Evolutionary conservation across 2,797 vertebrate species (phyloP), one percentile per base, ranked within the genome.

Genomic region (Cyprinodon diabolis): DNA sequence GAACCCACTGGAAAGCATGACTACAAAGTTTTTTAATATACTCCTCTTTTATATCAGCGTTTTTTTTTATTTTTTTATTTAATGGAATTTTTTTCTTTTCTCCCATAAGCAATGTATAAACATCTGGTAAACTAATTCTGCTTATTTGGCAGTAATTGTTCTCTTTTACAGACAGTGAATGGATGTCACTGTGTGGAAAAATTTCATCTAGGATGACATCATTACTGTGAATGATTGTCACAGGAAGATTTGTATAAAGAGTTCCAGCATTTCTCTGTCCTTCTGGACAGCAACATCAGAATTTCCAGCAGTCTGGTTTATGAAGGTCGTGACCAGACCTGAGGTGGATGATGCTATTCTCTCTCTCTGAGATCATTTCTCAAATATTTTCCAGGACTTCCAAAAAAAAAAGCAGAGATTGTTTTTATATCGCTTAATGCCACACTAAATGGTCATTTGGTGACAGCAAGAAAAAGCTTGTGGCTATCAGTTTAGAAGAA

Each of bases 71-170:
- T 30, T 30, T 70, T 48, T 74, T 58, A 65, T 63, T 45, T n/a
- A 43, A n/a, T 75, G 57, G 79, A 82, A 79, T 78, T 57, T 25
- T 19, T 69, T 72, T 86, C 81, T 54, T 89, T 86, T 85, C 75
- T 68, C 73, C 82, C 71, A 67, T 57, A 17, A 62, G 80, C 62
- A 69, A 73, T 0, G 60, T n/a, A 71, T 21, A 78, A 73, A 84
- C 90, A 91, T 92, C 90, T 92, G 90, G 83, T 79, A 25, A 86
- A 86, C 77, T 15, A 11, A 65, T 85, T 80, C 54, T 45, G 63
- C 71, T 52, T 67, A 76, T 37, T 56, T 89, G 85, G 83, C 81
- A 60, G 83, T 13, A 43, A 69, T 77, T 74, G 60, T 68, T 72
- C 45, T 12, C n/a, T 80, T 93, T 88, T 81, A 81, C 40, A 74